A percentile compares a stretch with the other conserved stretches of the same genome.
These are phyloP conservation scores for Frankliniella fusca DNA, from an alignment of 2,888 invertebrate species.

Conservation along the genomic window DNA sequence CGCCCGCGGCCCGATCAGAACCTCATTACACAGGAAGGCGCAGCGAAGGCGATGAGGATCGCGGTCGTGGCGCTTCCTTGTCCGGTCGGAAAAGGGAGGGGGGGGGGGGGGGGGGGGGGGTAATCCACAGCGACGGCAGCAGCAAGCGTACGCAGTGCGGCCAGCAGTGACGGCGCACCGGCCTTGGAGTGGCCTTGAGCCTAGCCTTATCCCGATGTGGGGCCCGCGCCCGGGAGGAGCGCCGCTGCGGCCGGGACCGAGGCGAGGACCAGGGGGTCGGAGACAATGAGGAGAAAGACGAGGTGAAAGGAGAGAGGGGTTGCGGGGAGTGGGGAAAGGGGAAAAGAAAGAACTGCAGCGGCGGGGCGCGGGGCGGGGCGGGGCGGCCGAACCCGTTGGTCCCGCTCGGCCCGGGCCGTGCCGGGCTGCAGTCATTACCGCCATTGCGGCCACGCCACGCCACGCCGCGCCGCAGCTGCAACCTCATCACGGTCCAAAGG, in stretches of 20 bases:
- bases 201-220: not conserved
- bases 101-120: no score
- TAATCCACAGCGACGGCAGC: no score
- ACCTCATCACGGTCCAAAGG: no score
- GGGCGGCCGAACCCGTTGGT: not conserved
- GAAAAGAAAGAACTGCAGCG: not conserved
- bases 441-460: not conserved
- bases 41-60: no score
- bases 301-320: not conserved
- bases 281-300: not conserved
- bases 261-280: not conserved
- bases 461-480: slow-evolving; percentile 1
- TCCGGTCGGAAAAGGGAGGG: no score
- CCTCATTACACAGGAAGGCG: no score
- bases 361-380: no score
- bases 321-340: not conserved
- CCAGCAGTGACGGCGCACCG: no score
- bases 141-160: no score
- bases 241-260: not conserved
- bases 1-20: no score
- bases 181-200: no score
- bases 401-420: not conserved
- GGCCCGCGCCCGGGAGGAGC: not conserved
- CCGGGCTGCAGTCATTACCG: not conserved
- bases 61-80: no score